These are phyloP conservation scores for Sesamia inferens DNA, from an alignment of 2,888 invertebrate species.

Conservation along the genomic window DNA sequence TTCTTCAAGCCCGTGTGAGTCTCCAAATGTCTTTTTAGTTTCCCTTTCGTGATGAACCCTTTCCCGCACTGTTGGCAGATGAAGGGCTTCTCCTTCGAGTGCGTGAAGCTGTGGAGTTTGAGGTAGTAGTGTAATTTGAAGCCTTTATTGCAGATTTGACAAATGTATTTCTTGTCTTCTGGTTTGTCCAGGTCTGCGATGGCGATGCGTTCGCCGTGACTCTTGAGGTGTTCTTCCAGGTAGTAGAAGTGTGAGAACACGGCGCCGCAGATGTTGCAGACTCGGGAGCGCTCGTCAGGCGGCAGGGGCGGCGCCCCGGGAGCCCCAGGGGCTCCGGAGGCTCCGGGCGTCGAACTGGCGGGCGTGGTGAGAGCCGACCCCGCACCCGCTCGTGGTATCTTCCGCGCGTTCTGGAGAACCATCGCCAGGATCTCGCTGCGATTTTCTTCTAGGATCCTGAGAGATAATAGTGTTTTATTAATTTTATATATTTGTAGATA, in stretches of 20 bases:
- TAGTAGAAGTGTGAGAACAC: conserved; percentile 86
- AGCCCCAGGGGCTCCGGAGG: neutral
- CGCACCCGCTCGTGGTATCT: conserved; percentile 73
- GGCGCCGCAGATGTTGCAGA: conserved; percentile 87
- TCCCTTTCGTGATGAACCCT: conserved; percentile 85
- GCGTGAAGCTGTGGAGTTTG: conserved; percentile 84
- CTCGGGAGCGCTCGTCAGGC: conserved; percentile 79
- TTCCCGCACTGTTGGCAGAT: conserved; percentile 87
- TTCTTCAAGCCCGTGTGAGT: conserved; percentile 85
- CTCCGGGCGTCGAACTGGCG: conserved; percentile 59
- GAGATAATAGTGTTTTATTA: conserved; percentile 10
- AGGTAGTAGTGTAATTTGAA: conserved; percentile 85
- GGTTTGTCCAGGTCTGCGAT: conserved; percentile 74
- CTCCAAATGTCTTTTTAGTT: conserved; percentile 83
- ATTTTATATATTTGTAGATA: too few relatives aligned
- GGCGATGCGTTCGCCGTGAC: conserved; percentile 82
- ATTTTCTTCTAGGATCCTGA: conserved; percentile 83
- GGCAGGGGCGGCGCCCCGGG: conserved; percentile 53
- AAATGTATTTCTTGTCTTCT: conserved; percentile 82
- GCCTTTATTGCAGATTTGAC: conserved; percentile 81
- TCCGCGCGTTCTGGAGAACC: conserved; percentile 85
- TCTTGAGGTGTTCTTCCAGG: conserved; percentile 84
- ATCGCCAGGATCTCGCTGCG: conserved; percentile 83
- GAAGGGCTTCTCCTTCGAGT: conserved; percentile 85
- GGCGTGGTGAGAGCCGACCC: conserved; percentile 49